These are phyloP conservation scores for Hippocampus zosterae DNA, from an alignment of 2,113 vertebrate species.

Conservation along the genomic window DNA sequence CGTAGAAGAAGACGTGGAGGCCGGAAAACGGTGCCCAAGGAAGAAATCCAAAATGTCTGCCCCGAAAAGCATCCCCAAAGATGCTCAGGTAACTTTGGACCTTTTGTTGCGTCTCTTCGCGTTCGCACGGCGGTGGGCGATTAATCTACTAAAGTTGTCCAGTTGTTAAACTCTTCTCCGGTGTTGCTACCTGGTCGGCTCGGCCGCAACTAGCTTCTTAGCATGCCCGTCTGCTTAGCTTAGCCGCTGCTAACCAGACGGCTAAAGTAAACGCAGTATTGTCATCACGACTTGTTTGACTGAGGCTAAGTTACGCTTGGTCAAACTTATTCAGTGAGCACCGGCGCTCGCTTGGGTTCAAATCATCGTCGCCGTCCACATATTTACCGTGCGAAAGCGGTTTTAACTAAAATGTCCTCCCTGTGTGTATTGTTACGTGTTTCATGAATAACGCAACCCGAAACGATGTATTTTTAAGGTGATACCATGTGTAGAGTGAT, in stretches of 20 bases:
- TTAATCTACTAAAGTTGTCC: neutral
- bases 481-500: too few relatives aligned
- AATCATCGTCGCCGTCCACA: neutral
- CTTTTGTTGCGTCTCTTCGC: accelerated
- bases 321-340: too few relatives aligned
- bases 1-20: conserved; percentile 25
- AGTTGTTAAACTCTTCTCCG: neutral
- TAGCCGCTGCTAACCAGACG: neutral
- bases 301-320: too few relatives aligned
- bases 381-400: neutral
- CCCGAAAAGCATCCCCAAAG: conserved; percentile 64
- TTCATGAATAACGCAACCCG: too few relatives aligned
- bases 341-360: too few relatives aligned
- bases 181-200: neutral
- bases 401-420: too few relatives aligned
- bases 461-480: too few relatives aligned
- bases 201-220: neutral
- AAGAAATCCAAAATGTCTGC: conserved; percentile 50
- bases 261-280: neutral
- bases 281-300: neutral
- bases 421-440: too few relatives aligned
- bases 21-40: neutral
- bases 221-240: neutral
- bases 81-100: conserved; percentile 49
- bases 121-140: accelerated